Percentiles rank a stretch among this genome's conserved stretches.
Evolutionary conservation across 2,113 vertebrate species (phyloP).

Genomic region (Meleagris gallopavo): DNA sequence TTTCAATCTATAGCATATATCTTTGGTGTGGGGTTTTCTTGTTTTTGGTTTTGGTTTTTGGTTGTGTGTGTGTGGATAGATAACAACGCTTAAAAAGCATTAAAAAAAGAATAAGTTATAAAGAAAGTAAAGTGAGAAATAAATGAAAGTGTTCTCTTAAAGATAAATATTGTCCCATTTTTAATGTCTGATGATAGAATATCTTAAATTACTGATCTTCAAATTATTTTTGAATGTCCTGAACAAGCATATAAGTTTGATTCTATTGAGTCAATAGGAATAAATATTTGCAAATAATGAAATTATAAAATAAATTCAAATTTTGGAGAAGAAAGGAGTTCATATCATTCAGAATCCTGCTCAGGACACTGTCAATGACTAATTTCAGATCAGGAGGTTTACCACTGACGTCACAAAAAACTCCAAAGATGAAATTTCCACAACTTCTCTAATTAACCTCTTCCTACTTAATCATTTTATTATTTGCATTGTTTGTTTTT

Average conservation of each 20-base stretch:
- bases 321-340: not conserved
- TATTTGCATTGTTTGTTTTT: rapidly evolving
- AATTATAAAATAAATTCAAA: not conserved
- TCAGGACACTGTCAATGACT: not conserved
- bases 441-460: not conserved
- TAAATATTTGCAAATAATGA: not conserved
- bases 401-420: not conserved
- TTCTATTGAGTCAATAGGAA: not conserved
- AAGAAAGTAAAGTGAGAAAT: not conserved
- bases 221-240: not conserved
- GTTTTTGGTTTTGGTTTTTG: no score
- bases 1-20: not conserved
- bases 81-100: not conserved
- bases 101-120: not conserved
- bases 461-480: not conserved
- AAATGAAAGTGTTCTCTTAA: not conserved
- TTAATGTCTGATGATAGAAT: not conserved
- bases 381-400: not conserved
- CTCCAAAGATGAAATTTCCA: not conserved
- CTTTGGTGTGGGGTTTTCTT: no score
- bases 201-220: not conserved
- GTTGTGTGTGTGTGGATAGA: no score
- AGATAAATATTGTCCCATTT: not conserved
- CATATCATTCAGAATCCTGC: not conserved
- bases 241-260: not conserved